phyloP scores from a whole-genome alignment of 2,888 invertebrate species.

The Torymus tubicola region DNA sequence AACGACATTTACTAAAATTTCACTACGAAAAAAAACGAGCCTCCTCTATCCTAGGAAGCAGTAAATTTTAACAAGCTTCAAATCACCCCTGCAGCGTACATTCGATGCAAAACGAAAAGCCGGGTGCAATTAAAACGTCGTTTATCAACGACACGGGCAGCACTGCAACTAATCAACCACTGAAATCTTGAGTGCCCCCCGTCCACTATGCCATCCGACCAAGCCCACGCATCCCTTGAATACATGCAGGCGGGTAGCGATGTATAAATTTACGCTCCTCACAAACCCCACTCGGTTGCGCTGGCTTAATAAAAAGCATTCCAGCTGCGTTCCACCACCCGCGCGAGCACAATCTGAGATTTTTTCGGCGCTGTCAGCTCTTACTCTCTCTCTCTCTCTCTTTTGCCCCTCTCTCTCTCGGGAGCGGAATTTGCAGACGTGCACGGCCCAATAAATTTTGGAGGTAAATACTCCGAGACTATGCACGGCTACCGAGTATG shows the following conservation, averaged over 20 bases:
- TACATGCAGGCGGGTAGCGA: neutral
- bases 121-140: conserved; percentile 29
- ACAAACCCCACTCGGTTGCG: neutral
- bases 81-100: too few relatives aligned
- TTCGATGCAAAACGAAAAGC: too few relatives aligned
- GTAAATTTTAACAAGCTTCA: too few relatives aligned
- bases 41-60: too few relatives aligned
- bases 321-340: conserved; percentile 42
- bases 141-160: conserved; percentile 36
- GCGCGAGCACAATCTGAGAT: conserved; percentile 3
- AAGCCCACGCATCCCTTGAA: too few relatives aligned
- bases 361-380: conserved; percentile 29
- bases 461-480: conserved; percentile 56
- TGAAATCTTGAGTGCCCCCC: conserved; percentile 41
- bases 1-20: too few relatives aligned
- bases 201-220: neutral
- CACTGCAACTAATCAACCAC: conserved; percentile 56
- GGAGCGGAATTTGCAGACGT: conserved; percentile 22
- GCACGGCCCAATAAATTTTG: conserved; percentile 60
- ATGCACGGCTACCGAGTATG: neutral
- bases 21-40: too few relatives aligned
- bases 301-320: conserved; percentile 58
- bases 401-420: neutral
- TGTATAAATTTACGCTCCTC: conserved; percentile 23
- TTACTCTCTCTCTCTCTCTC: too few relatives aligned